phyloP scores from a whole-genome alignment of 37 sponge, comb jelly and placozoan genomes.

The Geodia barretti region DNA sequence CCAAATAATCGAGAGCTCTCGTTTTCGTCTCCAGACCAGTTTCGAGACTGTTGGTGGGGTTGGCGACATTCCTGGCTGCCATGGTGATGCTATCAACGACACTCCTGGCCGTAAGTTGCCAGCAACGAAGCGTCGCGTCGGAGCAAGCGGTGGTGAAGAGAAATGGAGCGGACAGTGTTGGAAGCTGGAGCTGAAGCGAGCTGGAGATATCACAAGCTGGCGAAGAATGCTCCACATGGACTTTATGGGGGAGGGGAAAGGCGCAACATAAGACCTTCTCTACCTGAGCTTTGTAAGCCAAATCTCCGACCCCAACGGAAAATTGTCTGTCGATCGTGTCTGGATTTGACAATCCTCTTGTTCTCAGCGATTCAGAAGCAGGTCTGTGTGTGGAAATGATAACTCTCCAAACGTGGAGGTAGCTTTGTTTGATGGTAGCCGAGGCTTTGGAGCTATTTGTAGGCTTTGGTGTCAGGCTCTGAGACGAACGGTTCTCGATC shows the following conservation, averaged over 20 bases:
- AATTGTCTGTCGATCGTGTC: background rate
- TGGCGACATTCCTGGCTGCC: background rate
- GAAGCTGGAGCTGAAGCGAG: slow-evolving; percentile 60
- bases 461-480: background rate
- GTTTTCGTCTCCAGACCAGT: background rate
- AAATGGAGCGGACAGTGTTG: slow-evolving; percentile 67
- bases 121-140: slow-evolving; percentile 65
- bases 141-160: slow-evolving; percentile 80
- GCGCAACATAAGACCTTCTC: slow-evolving; percentile 41
- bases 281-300: slow-evolving; percentile 4
- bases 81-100: background rate
- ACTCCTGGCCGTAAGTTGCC: slow-evolving; percentile 53
- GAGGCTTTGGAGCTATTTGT: background rate
- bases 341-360: too few relatives aligned
- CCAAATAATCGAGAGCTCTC: background rate
- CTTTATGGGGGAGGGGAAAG: slow-evolving; percentile 53
- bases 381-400: background rate
- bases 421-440: slow-evolving; percentile 6
- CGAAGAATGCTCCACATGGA: slow-evolving; percentile 18
- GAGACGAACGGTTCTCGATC: slow-evolving; percentile 33
- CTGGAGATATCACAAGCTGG: slow-evolving; percentile 64
- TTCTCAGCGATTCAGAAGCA: background rate
- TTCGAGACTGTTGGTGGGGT: background rate
- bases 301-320: background rate
- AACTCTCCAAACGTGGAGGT: slow-evolving; percentile 56